Evolutionary conservation across 1,140 invertebrate species (phyloP).

Genomic region (Megathymus violae): DNA sequence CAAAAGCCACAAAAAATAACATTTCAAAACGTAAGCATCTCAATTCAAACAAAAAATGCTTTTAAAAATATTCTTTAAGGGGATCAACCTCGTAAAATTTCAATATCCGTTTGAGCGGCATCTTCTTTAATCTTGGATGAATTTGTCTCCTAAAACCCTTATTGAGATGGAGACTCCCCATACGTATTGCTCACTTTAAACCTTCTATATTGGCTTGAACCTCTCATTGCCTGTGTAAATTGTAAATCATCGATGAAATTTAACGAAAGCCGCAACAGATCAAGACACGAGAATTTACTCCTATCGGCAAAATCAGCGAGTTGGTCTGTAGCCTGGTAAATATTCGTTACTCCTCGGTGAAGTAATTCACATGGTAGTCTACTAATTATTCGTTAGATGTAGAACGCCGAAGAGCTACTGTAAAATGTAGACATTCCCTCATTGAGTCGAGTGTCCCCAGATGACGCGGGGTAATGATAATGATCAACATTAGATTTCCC

Average conservation of each 20-base stretch:
- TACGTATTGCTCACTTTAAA: too few relatives aligned
- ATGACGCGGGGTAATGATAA: slow-evolving; percentile 46
- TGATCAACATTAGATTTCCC: slow-evolving; percentile 47
- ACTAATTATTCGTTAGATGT: too few relatives aligned
- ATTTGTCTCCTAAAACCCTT: slow-evolving; percentile 51
- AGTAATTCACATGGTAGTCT: too few relatives aligned
- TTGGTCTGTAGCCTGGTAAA: too few relatives aligned
- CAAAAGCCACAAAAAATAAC: slow-evolving; percentile 8
- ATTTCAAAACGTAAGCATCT: slow-evolving; percentile 18
- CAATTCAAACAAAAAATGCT: slow-evolving; percentile 18
- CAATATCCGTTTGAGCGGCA: slow-evolving; percentile 54
- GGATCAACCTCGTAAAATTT: slow-evolving; percentile 53
- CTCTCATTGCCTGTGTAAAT: too few relatives aligned
- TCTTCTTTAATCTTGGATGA: slow-evolving; percentile 54
- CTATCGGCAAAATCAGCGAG: too few relatives aligned
- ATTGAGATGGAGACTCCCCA: slow-evolving; percentile 38
- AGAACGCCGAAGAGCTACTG: neutral
- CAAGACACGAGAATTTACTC: too few relatives aligned
- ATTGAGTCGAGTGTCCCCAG: slow-evolving; percentile 24
- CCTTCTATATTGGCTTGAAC: too few relatives aligned
- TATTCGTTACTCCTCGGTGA: too few relatives aligned
- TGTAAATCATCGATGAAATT: too few relatives aligned
- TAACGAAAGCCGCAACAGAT: too few relatives aligned
- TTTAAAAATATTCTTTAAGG: slow-evolving; percentile 12
- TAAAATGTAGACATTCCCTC: neutral